Conservation (phyloP, 2,888 invertebrate genomes). For the Acanthopleura granulata region DNA sequence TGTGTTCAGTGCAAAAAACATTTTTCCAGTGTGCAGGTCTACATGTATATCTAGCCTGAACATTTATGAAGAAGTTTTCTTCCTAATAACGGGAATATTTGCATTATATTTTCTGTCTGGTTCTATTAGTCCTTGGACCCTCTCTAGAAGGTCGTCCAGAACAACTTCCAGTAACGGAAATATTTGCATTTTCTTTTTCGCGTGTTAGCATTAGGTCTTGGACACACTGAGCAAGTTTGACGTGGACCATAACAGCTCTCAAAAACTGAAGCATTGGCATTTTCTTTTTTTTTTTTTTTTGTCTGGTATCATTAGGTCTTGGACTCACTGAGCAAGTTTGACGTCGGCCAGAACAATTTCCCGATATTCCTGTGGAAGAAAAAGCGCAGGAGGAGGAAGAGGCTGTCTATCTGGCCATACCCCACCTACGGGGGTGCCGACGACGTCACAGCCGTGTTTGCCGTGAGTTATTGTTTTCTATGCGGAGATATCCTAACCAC, state of each 20-base stretch:
- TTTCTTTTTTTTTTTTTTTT: not conserved
- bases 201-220: not conserved
- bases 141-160: not conserved
- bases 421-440: not conserved
- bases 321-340: not conserved
- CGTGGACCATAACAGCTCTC: not conserved
- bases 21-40: too few species aligned
- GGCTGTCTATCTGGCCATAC: conserved; percentile 13
- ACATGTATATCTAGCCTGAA: too few species aligned
- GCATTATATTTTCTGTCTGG: not conserved
- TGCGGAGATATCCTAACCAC: too few species aligned
- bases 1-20: too few species aligned
- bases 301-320: not conserved
- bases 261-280: not conserved
- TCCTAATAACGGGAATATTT: too few species aligned
- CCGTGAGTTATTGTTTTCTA: not conserved
- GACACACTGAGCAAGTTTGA: conserved; percentile 1
- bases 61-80: too few species aligned
- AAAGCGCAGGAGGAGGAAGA: conserved; percentile 1
- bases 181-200: not conserved
- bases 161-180: too few species aligned
- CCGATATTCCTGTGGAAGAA: not conserved
- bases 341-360: conserved; percentile 4
- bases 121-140: not conserved
- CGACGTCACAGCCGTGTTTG: not conserved